Percentiles rank a stretch among this genome's conserved stretches.
Evolutionary conservation across 2,888 invertebrate species (phyloP).

Genomic region (Tortricodes alternella): DNA sequence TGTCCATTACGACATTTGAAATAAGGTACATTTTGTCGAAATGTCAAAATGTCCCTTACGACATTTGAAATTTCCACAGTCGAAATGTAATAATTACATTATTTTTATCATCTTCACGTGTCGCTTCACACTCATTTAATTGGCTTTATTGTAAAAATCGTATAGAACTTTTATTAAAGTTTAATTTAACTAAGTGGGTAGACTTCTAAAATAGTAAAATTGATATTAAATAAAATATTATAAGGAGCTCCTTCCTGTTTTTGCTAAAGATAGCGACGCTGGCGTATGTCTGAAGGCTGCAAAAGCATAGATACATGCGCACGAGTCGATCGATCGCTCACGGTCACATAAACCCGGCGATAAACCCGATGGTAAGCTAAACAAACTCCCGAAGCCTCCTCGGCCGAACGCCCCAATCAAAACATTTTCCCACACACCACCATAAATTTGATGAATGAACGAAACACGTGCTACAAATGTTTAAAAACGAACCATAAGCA

Average conservation of each 20-base stretch:
- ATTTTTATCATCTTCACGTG: too few species aligned
- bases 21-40: too few species aligned
- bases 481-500: slow-evolving; percentile 79
- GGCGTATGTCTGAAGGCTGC: background rate
- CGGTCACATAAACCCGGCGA: slow-evolving; percentile 35
- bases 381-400: slow-evolving; percentile 39
- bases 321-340: slow-evolving; percentile 18
- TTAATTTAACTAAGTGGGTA: too few species aligned
- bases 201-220: too few species aligned
- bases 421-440: slow-evolving; percentile 78
- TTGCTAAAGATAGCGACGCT: background rate
- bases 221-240: too few species aligned
- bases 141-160: too few species aligned
- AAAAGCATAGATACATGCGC: background rate
- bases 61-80: too few species aligned
- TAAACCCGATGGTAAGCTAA: slow-evolving; percentile 44
- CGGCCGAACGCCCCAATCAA: slow-evolving; percentile 58
- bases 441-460: slow-evolving; percentile 83
- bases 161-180: too few species aligned
- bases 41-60: too few species aligned
- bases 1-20: too few species aligned
- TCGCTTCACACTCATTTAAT: too few species aligned
- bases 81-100: too few species aligned
- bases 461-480: slow-evolving; percentile 81
- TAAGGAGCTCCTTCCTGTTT: background rate